A percentile compares a stretch with the other conserved stretches of the same genome.
Evolutionary conservation across 2,113 vertebrate genomes (phyloP).

Genomic region (Corythornis cristatus): DNA sequence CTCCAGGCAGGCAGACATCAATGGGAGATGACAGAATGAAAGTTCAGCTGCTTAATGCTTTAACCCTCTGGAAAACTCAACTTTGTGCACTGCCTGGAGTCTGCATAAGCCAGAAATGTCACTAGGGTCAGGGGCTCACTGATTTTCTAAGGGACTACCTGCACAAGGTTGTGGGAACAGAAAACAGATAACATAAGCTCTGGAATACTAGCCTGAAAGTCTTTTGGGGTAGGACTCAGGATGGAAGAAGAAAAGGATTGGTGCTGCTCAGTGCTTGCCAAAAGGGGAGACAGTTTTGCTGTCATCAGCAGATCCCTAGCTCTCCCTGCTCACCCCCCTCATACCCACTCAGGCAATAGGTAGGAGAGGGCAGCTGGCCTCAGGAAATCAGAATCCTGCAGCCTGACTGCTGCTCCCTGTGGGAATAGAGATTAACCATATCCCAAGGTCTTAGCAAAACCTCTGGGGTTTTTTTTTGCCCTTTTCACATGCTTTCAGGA

Average conservation of each 20-base stretch:
- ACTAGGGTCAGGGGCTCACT: background rate
- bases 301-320: background rate
- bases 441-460: slow-evolving; percentile 13
- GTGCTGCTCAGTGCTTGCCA: background rate
- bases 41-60: background rate
- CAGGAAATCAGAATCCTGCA: background rate
- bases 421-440: background rate
- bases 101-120: background rate
- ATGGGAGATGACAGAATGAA: background rate
- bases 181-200: background rate
- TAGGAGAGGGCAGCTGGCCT: background rate
- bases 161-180: background rate
- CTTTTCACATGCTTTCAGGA: slow-evolving; percentile 32
- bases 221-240: too few species aligned
- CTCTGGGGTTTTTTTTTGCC: background rate
- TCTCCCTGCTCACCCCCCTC: background rate
- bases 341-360: background rate
- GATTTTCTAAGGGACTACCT: background rate
- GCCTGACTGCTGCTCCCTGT: background rate
- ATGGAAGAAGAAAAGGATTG: background rate
- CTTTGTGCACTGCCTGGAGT: background rate
- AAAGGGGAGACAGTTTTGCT: background rate
- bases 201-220: too few species aligned
- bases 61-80: background rate
- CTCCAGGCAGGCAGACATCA: background rate